These are phyloP conservation scores for Grus americana DNA, from an alignment of 2,113 vertebrate genomes.

Conservation along the genomic window DNA sequence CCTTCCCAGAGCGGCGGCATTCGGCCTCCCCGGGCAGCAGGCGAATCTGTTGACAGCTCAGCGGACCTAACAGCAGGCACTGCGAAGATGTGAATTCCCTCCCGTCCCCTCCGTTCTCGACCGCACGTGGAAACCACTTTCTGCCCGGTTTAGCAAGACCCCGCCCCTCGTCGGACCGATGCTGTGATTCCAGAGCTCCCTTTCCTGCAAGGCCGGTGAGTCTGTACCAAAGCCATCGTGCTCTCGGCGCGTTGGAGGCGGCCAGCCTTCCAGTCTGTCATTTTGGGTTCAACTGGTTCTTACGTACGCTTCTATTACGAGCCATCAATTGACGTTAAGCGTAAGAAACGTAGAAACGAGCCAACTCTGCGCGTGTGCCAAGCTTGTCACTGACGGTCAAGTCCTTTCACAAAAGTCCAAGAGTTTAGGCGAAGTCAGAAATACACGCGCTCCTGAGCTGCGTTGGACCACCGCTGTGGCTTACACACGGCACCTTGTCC, in stretches of 20 bases:
- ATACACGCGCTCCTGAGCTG: accelerated
- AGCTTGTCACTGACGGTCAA: too few species aligned
- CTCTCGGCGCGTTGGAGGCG: neutral
- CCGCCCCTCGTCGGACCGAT: accelerated
- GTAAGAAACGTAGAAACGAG: accelerated
- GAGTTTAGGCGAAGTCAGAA: accelerated
- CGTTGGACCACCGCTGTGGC: accelerated
- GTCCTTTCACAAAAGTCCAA: neutral
- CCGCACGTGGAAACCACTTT: accelerated
- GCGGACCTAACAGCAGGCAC: neutral
- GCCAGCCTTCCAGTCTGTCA: neutral
- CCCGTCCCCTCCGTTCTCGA: accelerated
- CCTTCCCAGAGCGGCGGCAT: neutral
- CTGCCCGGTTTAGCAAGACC: neutral
- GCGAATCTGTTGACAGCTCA: neutral
- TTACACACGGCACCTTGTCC: neutral
- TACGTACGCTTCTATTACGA: neutral
- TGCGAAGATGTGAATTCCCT: neutral
- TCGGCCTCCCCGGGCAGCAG: neutral
- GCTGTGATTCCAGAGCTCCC: neutral
- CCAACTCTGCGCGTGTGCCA: accelerated
- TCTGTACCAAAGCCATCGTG: neutral
- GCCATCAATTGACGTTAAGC: neutral
- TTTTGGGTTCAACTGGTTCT: neutral
- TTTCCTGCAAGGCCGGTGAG: neutral